These are phyloP conservation scores for Leiothrix lutea DNA, from an alignment of 2,113 vertebrate genomes.

Conservation along the genomic window DNA sequence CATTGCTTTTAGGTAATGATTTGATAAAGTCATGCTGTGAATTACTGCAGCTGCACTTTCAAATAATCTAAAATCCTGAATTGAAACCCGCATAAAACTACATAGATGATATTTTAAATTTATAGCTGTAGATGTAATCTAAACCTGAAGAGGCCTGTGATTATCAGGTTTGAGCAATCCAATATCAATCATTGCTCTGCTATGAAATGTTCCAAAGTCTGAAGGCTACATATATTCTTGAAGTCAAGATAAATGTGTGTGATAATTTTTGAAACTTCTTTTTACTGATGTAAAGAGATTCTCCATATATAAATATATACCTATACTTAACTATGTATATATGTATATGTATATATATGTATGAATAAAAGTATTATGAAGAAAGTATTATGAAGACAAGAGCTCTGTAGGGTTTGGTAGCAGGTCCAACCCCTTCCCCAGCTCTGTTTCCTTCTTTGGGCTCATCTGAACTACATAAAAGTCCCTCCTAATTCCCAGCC, in stretches of 20 bases:
- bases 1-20: neutral
- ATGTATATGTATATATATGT: accelerated
- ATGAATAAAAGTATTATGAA: neutral
- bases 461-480: neutral
- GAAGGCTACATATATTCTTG: neutral
- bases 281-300: neutral
- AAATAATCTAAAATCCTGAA: neutral
- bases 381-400: neutral
- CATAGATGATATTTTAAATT: neutral
- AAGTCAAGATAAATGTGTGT: neutral
- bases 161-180: neutral
- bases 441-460: neutral
- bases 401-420: neutral
- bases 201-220: neutral
- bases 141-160: neutral
- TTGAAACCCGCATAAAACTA: neutral
- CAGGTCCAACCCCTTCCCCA: neutral
- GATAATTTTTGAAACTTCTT: neutral
- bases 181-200: neutral
- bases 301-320: neutral
- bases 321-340: neutral
- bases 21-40: neutral
- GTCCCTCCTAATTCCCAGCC: neutral
- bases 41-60: neutral
- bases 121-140: neutral